These are phyloP conservation scores for Ischnura elegans DNA, from an alignment of 2,888 invertebrate species.

Conservation along the genomic window DNA sequence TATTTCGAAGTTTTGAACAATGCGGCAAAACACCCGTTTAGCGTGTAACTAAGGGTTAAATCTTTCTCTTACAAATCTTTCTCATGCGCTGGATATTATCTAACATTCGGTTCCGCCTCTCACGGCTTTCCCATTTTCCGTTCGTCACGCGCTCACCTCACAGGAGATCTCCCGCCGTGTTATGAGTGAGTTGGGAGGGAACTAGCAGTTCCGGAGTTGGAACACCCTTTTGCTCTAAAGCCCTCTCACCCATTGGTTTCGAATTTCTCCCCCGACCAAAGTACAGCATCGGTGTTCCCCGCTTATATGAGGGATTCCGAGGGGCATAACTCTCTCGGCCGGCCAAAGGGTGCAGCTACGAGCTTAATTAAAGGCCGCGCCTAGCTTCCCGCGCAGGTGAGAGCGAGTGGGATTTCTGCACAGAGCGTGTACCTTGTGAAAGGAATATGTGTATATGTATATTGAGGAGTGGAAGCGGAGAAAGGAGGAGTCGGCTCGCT, in stretches of 20 bases:
- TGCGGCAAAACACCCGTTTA: no score
- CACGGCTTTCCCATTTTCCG: background rate
- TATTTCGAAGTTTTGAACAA: no score
- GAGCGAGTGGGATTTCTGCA: background rate
- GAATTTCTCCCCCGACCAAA: background rate
- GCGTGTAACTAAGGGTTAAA: no score
- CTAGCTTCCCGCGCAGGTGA: background rate
- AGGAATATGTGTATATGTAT: no score
- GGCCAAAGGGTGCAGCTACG: background rate
- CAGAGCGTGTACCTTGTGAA: no score
- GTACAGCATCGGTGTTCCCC: background rate
- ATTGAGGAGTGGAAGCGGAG: no score
- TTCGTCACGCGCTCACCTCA: no score
- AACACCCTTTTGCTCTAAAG: background rate
- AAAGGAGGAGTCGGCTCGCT: no score
- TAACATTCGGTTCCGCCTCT: no score
- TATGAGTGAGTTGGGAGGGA: background rate
- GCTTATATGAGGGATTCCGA: background rate
- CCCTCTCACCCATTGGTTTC: background rate
- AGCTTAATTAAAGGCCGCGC: background rate
- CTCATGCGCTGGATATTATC: no score
- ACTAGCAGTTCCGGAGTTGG: background rate
- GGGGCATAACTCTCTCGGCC: background rate
- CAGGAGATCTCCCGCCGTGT: no score
- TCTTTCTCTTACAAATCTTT: no score